phyloP scores from a whole-genome alignment of 2,888 invertebrate species.

The Catocala nupta region DNA sequence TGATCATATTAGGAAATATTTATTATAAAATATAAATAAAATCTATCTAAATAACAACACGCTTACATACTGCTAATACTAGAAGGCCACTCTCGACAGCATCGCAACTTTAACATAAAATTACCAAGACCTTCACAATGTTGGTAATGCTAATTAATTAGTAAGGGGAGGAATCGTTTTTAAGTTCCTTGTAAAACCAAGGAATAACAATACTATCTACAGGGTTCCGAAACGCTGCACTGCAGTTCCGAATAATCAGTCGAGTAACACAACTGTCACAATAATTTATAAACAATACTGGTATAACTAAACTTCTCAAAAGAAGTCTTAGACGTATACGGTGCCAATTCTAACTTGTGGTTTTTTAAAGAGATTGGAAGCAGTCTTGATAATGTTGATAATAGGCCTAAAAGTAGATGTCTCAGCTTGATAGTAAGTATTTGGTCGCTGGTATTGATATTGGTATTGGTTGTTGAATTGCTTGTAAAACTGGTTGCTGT shows the following conservation, averaged over 20 bases:
- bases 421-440: constrained; percentile 67
- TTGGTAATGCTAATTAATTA: constrained; percentile 60
- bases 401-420: constrained; percentile 80
- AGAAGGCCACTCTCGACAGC: constrained; percentile 82
- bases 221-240: constrained; percentile 75
- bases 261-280: constrained; percentile 83
- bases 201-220: constrained; percentile 82
- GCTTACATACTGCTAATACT: constrained; percentile 78
- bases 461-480: constrained; percentile 76
- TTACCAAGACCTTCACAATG: constrained; percentile 73
- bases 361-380: constrained; percentile 80
- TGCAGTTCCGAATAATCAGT: constrained; percentile 83
- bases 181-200: constrained; percentile 86
- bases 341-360: constrained; percentile 79
- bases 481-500: constrained; percentile 73
- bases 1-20: constrained; percentile 66
- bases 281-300: constrained; percentile 80
- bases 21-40: constrained; percentile 69
- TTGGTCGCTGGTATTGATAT: constrained; percentile 65
- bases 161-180: constrained; percentile 54
- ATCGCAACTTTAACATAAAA: constrained; percentile 69
- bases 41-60: constrained; percentile 77
- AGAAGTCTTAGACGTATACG: constrained; percentile 70
- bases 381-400: constrained; percentile 81
- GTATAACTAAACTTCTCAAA: constrained; percentile 55